Conservation (phyloP, 1,140 invertebrate genomes). For the Drosophila asahinai region DNA sequence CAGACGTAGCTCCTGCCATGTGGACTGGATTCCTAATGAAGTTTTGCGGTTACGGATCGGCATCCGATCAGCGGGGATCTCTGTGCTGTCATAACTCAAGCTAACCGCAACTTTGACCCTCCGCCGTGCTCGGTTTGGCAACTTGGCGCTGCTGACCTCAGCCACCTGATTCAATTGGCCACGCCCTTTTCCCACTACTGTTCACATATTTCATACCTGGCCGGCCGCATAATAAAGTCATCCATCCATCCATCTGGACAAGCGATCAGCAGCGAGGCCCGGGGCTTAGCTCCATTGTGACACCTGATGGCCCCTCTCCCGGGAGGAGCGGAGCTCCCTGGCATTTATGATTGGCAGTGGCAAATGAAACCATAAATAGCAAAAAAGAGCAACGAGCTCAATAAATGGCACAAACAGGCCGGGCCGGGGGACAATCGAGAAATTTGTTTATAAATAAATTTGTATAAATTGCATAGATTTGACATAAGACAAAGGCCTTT, state of each 20-base stretch:
- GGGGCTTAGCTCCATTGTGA: conserved; percentile 53
- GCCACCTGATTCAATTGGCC: conserved; percentile 29
- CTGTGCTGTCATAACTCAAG: conserved; percentile 9
- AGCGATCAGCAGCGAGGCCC: conserved; percentile 34
- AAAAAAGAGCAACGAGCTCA: conserved; percentile 53
- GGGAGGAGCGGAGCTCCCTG: conserved; percentile 24
- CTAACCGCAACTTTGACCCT: conserved; percentile 31
- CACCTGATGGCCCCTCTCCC: conserved; percentile 46
- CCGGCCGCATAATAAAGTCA: conserved; percentile 57
- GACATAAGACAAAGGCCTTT: conserved; percentile 73
- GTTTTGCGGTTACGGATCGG: conserved; percentile 63
- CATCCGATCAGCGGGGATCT: conserved; percentile 16
- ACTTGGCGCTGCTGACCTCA: conserved; percentile 35
- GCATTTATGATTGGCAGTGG: conserved; percentile 65
- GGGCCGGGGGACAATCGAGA: conserved; percentile 57
- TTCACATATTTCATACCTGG: conserved; percentile 24
- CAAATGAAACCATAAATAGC: conserved; percentile 71
- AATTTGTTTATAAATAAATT: conserved; percentile 67
- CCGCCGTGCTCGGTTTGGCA: conserved; percentile 21
- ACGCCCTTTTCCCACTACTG: conserved; percentile 40
- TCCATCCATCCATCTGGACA: conserved; percentile 59
- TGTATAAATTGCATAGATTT: conserved; percentile 57
- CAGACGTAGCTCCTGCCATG: background rate
- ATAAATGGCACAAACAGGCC: conserved; percentile 47
- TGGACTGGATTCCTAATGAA: conserved; percentile 65